phyloP scores from a whole-genome alignment of 2,113 vertebrate species.

The Zosterops borbonicus region DNA sequence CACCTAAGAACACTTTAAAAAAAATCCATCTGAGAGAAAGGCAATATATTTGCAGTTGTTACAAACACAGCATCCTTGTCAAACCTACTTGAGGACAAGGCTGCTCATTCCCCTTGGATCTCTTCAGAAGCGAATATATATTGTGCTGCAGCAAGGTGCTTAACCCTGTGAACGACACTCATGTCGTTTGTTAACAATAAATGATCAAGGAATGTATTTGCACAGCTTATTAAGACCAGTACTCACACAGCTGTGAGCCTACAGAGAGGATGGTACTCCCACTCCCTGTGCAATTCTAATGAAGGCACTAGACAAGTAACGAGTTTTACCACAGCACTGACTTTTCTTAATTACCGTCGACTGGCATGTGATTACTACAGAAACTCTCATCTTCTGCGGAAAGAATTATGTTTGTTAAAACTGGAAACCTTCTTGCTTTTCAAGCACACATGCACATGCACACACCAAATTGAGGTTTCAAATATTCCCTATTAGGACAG shows the following conservation, averaged over 20 bases:
- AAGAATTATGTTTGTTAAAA: background rate
- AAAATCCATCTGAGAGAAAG: background rate
- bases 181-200: conserved; percentile 19
- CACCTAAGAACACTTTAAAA: background rate
- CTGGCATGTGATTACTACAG: background rate
- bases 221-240: background rate
- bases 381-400: background rate
- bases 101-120: background rate
- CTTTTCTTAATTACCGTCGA: background rate
- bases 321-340: background rate
- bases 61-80: background rate
- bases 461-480: background rate
- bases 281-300: background rate
- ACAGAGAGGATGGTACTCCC: background rate
- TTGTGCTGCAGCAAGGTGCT: background rate
- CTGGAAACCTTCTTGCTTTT: background rate
- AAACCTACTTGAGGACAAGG: background rate
- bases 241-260: background rate
- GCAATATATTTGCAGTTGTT: background rate
- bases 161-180: background rate
- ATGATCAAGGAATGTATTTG: conserved; percentile 22
- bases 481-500: background rate
- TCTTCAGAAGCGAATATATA: background rate
- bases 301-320: background rate
- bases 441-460: fast-evolving